Conservation (phyloP, 2,113 vertebrate species). For the Felis chaus region DNA sequence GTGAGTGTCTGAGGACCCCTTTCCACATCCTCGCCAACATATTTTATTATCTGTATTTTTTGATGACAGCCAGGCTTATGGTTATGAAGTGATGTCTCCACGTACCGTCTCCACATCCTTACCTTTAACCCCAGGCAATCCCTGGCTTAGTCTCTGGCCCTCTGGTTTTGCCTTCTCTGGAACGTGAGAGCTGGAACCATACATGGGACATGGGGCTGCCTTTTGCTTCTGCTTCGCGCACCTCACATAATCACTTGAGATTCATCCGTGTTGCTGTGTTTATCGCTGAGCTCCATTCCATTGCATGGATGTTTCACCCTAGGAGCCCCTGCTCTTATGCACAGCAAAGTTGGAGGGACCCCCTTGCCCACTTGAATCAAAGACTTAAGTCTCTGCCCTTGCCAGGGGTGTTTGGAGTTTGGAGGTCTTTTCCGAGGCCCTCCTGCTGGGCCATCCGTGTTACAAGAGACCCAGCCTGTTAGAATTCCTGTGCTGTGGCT, state of each 20-base stretch:
- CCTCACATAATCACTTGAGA: not conserved
- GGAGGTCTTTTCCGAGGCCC: not conserved
- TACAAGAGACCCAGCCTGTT: not conserved
- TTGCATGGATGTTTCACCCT: fast-evolving
- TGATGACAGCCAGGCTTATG: not conserved
- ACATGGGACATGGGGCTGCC: not conserved
- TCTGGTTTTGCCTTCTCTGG: not conserved
- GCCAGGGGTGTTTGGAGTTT: not conserved
- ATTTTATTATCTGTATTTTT: not conserved
- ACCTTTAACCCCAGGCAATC: not conserved
- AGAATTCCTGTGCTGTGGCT: not conserved
- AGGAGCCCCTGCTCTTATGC: not conserved
- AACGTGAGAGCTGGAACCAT: not conserved
- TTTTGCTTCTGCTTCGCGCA: not conserved
- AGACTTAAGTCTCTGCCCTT: not conserved
- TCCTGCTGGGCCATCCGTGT: not conserved
- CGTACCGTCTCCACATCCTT: not conserved
- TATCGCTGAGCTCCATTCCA: not conserved
- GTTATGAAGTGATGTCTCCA: not conserved
- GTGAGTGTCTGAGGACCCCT: not conserved
- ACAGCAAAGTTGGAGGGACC: not conserved
- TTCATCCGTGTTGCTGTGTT: fast-evolving
- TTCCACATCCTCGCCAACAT: not conserved
- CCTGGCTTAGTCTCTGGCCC: not conserved
- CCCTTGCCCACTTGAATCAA: not conserved